Base-by-base conservation (phyloP, 2,113 vertebrate genomes). In the Bucco capensis region DNA sequence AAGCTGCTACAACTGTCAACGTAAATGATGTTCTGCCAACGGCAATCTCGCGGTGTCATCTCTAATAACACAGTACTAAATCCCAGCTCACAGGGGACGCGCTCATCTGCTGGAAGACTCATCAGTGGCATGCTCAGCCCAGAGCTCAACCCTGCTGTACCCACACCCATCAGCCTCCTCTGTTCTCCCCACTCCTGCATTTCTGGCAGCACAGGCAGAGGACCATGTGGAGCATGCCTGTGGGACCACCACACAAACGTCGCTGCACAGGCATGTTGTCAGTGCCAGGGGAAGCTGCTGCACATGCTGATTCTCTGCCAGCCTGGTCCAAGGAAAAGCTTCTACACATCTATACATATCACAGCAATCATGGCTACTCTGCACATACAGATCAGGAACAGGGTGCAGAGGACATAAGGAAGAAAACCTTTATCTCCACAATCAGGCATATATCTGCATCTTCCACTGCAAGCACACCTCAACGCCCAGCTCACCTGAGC, bases 21-120 rank as follows among this genome's bases (percentile, higher is more conserved):
- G 27, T 76, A 93, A 95, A 93, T 80, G 93, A 96, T 92, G 92
- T 95, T 92, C 95, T 95, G 96, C 93, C 93, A 92, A 87, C 7
- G 67, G 94, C 95, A 90, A 90, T 90, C 93, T 92, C 71, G 0
- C 62, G 50, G 92, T 86, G 86, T 92, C 96, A 93, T 89, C 93
- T 93, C 89, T 79, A 93, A 94, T 90, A 95, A 90, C 92, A 82
- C 27, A 14, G 58, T 25, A 58, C 91, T 82, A 87, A 92, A 92
- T 70, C 95, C 93, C 81, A 79, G 5, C 81, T 92, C 54, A 27
- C 4, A 0, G 78, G 81, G 86, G 84, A 95, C 31, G 17, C 62
- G 92, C 77, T 93, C 83, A 78, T 64, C 93, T 93, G 92, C 90
- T 73, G 88, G 38, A 70, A 92, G 62, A 27, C 46, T 65, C 73